Evolutionary conservation across 2,113 vertebrate genomes (phyloP).

Genomic region (Rutilus rutilus): DNA sequence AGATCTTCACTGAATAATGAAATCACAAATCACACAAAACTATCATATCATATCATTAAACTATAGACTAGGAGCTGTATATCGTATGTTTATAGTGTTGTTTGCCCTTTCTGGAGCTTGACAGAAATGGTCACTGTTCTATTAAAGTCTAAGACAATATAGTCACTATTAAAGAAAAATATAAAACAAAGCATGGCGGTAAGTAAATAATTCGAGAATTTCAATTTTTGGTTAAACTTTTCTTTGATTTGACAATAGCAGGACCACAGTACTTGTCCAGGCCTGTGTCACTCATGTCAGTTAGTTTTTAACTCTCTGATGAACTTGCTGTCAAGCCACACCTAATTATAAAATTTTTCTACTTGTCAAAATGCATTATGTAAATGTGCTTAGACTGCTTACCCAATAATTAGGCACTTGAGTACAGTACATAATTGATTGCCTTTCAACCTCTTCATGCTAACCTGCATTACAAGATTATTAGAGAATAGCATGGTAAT

Average conservation of each 20-base stretch:
- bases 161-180: neutral
- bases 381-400: neutral
- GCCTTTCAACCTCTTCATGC: neutral
- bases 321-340: slow-evolving; percentile 9
- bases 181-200: neutral
- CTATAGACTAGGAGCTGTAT: too few species aligned
- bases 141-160: too few species aligned
- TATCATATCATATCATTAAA: neutral
- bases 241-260: neutral
- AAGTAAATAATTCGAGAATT: too few species aligned
- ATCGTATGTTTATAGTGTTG: too few species aligned
- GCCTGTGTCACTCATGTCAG: slow-evolving; percentile 4
- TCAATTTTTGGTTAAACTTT: neutral
- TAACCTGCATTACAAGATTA: neutral
- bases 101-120: neutral
- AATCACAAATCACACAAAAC: neutral
- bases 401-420: slow-evolving; percentile 25
- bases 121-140: neutral
- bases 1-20: neutral
- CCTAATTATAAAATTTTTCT: neutral
- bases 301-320: slow-evolving; percentile 5
- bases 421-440: slow-evolving; percentile 8
- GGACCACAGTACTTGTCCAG: neutral
- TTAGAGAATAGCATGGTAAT: neutral
- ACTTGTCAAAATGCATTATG: slow-evolving; percentile 32